Evolutionary conservation across 2,888 invertebrate species (phyloP).

Genomic region (Agrilus mali): DNA sequence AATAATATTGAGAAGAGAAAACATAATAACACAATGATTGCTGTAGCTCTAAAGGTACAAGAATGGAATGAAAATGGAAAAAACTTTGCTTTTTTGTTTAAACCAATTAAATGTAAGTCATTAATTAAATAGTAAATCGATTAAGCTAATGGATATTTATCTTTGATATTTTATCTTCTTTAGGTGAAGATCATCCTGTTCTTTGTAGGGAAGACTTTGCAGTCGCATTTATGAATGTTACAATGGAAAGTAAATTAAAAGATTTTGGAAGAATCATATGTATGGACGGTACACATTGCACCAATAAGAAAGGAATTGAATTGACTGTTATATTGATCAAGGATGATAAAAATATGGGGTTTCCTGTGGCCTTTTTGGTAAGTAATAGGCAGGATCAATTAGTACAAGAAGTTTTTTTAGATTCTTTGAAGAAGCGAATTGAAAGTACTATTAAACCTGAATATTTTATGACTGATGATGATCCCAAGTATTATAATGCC

Average conservation of each 20-base stretch:
- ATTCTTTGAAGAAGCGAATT: too few relatives aligned
- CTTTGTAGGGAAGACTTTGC: neutral
- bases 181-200: neutral
- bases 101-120: neutral
- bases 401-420: too few relatives aligned
- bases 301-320: neutral
- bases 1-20: conserved; percentile 3
- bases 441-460: conserved; percentile 6
- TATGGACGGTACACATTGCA: neutral
- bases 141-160: neutral
- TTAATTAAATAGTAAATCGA: too few relatives aligned
- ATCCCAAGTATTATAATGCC: conserved; percentile 13
- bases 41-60: neutral
- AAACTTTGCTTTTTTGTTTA: conserved; percentile 2
- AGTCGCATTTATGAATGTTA: neutral
- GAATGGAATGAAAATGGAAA: neutral
- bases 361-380: too few relatives aligned
- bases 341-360: too few relatives aligned
- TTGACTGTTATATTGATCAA: conserved; percentile 1
- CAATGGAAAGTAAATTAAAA: neutral
- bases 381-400: too few relatives aligned
- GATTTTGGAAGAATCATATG: neutral
- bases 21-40: neutral
- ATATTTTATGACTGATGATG: conserved; percentile 15
- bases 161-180: neutral